Base-by-base conservation (phyloP, 2,888 invertebrate genomes). In the Cosmia pyralina region DNA sequence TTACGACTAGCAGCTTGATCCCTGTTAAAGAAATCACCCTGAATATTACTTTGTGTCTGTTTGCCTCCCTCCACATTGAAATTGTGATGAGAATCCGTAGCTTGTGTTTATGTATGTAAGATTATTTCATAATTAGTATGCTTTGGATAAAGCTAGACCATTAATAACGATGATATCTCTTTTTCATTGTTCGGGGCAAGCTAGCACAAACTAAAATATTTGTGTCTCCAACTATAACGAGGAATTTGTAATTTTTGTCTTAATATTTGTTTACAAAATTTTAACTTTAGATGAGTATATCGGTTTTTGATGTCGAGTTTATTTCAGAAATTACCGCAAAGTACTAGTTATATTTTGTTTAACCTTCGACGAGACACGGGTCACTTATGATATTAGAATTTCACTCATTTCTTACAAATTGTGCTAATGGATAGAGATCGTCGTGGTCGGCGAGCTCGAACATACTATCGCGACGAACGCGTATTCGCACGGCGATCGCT, bases 21-120 rank as follows among this genome's bases (percentile, higher is more conserved):
- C 72, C 46, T 60, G 63, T 73, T 19, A 74, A 57, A 50, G 28
- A 63, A 73, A 46, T 77, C 15, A 38, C 0, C n/a, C 13, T 50
- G 44, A 50, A 57, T 41, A 58, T 60, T 67, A 76, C 50, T 81
- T 77, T 70, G 82, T 77, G 77, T 44, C 13, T 52, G 78, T 72
- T 79, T 79, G 67, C 59, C 70, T 76, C 57, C 57, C 57, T 70
- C 48, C 10, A 8, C 60, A 65, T 19, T 53, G 59, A 15, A 38
- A 53, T 50, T 50, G 19, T 28, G 46, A 53, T 55, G 13, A 22
- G 10, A 28, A 70, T 38, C 34, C 22, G 17, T 17, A 17, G 15
- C 22, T 34, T n/a, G n/a, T 50, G 15, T 50, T 13, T 28, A n/a
- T n/a, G 15, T 48, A 48, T 46, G 13, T 17, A 48, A 48, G 8